phyloP scores from a whole-genome alignment of 2,888 invertebrate genomes.

The Silvanus unidentatus region DNA sequence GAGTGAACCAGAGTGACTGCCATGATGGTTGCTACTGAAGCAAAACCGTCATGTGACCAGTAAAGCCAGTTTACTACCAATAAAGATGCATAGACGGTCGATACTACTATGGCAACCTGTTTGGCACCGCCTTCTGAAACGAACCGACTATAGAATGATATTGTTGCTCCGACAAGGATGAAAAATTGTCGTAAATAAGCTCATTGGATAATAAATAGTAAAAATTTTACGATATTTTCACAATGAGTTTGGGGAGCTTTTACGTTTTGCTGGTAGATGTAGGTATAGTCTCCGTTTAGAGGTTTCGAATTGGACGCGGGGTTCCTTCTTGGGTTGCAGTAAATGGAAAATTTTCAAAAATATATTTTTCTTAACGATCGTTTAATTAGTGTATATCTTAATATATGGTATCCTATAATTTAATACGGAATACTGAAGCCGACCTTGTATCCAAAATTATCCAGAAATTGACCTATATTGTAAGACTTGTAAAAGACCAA shows the following conservation, averaged over 20 bases:
- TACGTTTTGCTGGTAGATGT: slow-evolving; percentile 46
- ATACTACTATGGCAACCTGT: slow-evolving; percentile 46
- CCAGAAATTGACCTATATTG: no score
- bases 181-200: slow-evolving; percentile 35
- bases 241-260: slow-evolving; percentile 41
- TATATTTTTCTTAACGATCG: no score
- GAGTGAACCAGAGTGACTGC: slow-evolving; percentile 28
- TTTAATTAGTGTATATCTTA: no score
- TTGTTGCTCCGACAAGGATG: slow-evolving; percentile 27
- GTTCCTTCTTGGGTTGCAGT: neutral
- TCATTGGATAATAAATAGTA: slow-evolving; percentile 48
- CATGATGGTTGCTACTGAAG: slow-evolving; percentile 35
- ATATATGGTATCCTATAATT: no score
- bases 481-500: no score
- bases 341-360: neutral
- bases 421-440: no score
- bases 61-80: slow-evolving; percentile 36
- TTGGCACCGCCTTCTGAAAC: slow-evolving; percentile 30
- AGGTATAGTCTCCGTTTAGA: slow-evolving; percentile 40
- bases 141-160: slow-evolving; percentile 22
- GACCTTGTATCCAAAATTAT: no score
- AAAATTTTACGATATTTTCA: slow-evolving; percentile 46
- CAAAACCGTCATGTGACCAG: slow-evolving; percentile 39
- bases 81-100: slow-evolving; percentile 31
- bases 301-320: slow-evolving; percentile 8